Conservation (phyloP, 2,888 invertebrate genomes). For the Cyrtodaria siliqua region DNA sequence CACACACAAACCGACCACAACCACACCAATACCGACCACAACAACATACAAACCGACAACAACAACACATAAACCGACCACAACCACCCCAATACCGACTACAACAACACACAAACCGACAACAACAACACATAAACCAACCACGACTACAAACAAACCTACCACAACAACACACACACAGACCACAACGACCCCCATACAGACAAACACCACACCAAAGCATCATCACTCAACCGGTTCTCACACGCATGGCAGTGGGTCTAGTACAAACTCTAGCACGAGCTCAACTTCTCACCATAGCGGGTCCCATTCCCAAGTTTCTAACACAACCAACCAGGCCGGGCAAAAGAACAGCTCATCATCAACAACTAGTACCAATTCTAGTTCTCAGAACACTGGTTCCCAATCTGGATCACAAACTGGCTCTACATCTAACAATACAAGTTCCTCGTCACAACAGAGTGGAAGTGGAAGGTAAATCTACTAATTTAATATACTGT, state of each 20-base stretch:
- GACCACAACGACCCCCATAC: slow-evolving; percentile 19
- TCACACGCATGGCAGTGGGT: not conserved
- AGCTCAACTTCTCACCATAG: too few species aligned
- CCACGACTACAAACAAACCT: slow-evolving; percentile 35
- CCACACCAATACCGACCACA: slow-evolving; percentile 17
- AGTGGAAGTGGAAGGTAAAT: not conserved
- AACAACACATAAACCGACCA: too few species aligned
- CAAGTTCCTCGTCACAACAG: slow-evolving; percentile 13
- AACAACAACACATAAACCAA: slow-evolving; percentile 14
- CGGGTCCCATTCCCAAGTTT: too few species aligned
- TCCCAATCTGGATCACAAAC: not conserved
- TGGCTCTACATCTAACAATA: slow-evolving; percentile 6
- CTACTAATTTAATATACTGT: too few species aligned
- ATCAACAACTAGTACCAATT: not conserved
- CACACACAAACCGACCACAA: slow-evolving; percentile 20
- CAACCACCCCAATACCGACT: not conserved
- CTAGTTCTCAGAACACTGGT: slow-evolving; percentile 7
- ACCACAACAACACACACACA: slow-evolving; percentile 28
- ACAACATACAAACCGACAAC: slow-evolving; percentile 6
- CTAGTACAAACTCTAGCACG: slow-evolving; percentile 17
- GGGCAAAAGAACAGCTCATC: not conserved
- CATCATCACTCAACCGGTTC: too few species aligned
- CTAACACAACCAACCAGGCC: too few species aligned
- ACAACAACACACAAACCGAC: slow-evolving; percentile 9
- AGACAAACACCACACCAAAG: slow-evolving; percentile 13